Evolutionary conservation across 1,140 invertebrate species (phyloP).

Genomic region (Arctopsyche grandis): DNA sequence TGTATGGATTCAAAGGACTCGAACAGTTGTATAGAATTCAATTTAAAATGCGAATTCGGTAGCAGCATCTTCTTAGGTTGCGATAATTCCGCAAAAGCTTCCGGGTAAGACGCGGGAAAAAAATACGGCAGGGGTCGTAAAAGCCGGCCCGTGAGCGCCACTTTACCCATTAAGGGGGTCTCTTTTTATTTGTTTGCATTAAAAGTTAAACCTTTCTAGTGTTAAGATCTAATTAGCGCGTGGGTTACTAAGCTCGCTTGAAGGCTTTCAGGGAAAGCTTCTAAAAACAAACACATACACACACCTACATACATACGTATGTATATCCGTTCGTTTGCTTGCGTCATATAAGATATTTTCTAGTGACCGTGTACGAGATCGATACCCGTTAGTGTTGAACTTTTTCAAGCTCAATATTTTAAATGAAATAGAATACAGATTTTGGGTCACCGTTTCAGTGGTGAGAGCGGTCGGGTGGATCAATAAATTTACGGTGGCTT

Average conservation of each 20-base stretch:
- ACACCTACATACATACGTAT: neutral
- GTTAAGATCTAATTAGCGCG: constrained; percentile 46
- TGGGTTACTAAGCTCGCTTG: constrained; percentile 33
- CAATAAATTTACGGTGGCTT: neutral
- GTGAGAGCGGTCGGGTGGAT: neutral
- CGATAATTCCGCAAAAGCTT: neutral
- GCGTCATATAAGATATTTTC: neutral
- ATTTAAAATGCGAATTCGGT: no score
- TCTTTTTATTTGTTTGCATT: constrained; percentile 46
- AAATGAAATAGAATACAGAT: no score
- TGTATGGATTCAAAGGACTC: no score
- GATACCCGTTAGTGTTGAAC: no score
- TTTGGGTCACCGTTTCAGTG: no score
- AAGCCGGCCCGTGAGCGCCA: constrained; percentile 10
- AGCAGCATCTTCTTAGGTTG: no score
- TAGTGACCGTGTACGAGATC: no score
- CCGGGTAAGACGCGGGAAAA: neutral
- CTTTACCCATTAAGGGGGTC: constrained; percentile 18
- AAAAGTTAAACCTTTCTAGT: constrained; percentile 43
- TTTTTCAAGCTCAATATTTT: no score
- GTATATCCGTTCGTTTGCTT: no score
- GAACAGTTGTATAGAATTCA: no score
- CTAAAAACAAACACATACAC: neutral
- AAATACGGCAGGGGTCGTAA: constrained; percentile 29
- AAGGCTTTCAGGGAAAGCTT: neutral